Conservation (phyloP, 2,797 vertebrate species). For the Adelosebastes latens region DNA sequence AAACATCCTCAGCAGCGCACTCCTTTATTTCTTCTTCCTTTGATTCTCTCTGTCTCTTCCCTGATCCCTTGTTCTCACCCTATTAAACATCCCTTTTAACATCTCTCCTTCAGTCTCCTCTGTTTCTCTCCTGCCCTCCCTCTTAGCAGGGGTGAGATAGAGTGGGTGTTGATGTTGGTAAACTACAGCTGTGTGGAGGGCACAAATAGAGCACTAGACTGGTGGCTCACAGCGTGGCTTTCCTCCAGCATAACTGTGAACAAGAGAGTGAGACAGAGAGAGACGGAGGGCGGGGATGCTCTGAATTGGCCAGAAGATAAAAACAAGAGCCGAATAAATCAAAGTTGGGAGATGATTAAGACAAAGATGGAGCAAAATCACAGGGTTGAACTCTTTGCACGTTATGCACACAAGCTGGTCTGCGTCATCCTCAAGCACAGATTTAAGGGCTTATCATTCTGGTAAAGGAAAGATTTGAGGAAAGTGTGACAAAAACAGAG, state of each 20-base stretch:
- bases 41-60: constrained; percentile 50
- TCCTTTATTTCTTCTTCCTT: constrained; percentile 42
- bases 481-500: constrained; percentile 23
- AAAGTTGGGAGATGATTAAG: constrained; percentile 9
- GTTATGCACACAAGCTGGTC: constrained; percentile 31
- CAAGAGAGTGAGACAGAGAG: neutral
- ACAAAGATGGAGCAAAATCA: neutral
- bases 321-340: constrained; percentile 2
- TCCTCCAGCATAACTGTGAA: constrained; percentile 27
- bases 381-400: constrained; percentile 3
- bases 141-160: constrained; percentile 40
- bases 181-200: constrained; percentile 58
- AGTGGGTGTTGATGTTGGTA: constrained; percentile 60
- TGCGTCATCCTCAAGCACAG: constrained; percentile 23
- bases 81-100: constrained; percentile 55
- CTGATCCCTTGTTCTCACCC: constrained; percentile 47
- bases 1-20: constrained; percentile 41
- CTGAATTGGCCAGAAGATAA: constrained; percentile 4
- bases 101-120: constrained; percentile 11
- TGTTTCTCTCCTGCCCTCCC: constrained; percentile 10
- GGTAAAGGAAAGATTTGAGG: constrained; percentile 26
- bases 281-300: neutral
- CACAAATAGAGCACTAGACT: constrained; percentile 26
- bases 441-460: constrained; percentile 30
- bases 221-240: constrained; percentile 23